Percentiles rank a stretch among this genome's conserved stretches.
These are phyloP conservation scores for Malacoraja senta DNA, from an alignment of 2,797 vertebrate species.

Conservation along the genomic window DNA sequence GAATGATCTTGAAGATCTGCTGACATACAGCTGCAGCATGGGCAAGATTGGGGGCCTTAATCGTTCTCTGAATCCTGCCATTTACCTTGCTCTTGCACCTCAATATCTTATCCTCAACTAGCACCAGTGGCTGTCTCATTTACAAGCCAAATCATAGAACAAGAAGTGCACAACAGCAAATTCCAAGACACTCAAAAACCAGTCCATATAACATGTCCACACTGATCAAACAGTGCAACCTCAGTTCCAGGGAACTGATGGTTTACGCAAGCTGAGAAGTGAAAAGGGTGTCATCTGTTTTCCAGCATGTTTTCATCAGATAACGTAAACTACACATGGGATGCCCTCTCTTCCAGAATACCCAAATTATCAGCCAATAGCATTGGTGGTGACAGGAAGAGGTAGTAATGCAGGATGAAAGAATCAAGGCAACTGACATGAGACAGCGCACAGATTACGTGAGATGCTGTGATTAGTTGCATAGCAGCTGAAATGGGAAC, in stretches of 20 bases:
- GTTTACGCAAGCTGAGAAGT: neutral
- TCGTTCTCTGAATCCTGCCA: neutral
- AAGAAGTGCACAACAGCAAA: neutral
- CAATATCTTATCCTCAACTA: neutral
- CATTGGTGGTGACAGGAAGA: neutral
- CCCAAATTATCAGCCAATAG: neutral
- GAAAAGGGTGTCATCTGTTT: neutral
- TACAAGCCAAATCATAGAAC: neutral
- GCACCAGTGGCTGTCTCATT: neutral
- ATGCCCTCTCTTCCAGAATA: neutral
- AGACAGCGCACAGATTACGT: no score
- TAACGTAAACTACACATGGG: neutral
- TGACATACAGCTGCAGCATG: neutral
- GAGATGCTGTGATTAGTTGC: neutral
- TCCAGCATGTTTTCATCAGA: neutral
- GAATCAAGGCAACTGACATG: neutral
- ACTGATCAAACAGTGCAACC: neutral
- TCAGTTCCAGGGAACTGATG: neutral
- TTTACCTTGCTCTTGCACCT: neutral
- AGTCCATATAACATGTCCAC: no score
- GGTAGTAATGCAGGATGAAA: neutral
- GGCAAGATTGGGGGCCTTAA: neutral
- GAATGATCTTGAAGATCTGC: neutral
- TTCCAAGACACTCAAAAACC: neutral
- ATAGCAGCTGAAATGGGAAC: neutral